Base-by-base conservation (phyloP, 2,797 vertebrate genomes). In the Girardinus metallicus region DNA sequence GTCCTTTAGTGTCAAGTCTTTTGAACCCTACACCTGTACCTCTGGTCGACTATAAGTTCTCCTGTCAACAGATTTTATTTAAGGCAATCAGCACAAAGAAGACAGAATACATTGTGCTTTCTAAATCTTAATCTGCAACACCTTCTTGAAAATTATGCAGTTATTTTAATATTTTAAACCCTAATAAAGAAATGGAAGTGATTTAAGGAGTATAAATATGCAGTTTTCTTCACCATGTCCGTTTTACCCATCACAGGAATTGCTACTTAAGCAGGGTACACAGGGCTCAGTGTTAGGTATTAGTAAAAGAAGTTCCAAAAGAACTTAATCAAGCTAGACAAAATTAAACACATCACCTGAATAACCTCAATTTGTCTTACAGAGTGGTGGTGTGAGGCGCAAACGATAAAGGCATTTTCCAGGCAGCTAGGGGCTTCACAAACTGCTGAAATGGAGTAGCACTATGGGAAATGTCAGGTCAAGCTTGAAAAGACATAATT, bases 381-480 rank as follows among this genome's bases (percentile, higher is more conserved):
- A 78, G n/a, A 53, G 44, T 57, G 21, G 36, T 16, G 36, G 36
- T 60, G 76, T 60, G 60, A 57, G 5, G 21, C 29, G 43, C 75
- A n/a, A 78, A 68, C 55, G 12, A 73, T 70, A 36, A n/a, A 23
- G 44, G 29, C 15, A 21, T 75, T 77, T 77, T 46, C 16, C 53
- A 16, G 36, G 47, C 51, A 73, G 36, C 39, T 9, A 29, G 44
- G 53, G 49, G 0, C 57, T 41, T 55, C 21, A 78, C 10, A 23
- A 72, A 73, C 72, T 43, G 11, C 47, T 29, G 21, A 11, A n/a
- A 66, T 9, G 0, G 0, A 71, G 1, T 29, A 60, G 72, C 75
- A 68, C 73, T 4, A 8, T 75, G 36, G 43, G 44, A 73, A 73
- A 77, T 80, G 49, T 57, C 49, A 62, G 57, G 78, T 80, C 62